These are phyloP conservation scores for Henricia sp. DNA, from an alignment of 53 echinoderm and acorn worm species.

Conservation along the genomic window DNA sequence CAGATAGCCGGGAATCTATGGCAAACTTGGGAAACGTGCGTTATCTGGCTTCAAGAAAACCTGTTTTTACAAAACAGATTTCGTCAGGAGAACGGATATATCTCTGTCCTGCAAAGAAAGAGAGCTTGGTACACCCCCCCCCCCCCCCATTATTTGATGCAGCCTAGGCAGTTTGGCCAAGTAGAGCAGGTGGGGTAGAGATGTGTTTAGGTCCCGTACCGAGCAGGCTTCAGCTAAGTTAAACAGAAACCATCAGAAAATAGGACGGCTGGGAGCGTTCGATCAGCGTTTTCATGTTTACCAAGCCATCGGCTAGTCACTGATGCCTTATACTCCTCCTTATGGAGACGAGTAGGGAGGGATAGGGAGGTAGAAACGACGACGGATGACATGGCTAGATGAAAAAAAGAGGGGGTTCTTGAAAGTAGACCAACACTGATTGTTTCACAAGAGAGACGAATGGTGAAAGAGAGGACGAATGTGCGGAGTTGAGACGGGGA, in stretches of 20 bases:
- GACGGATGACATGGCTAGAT: conserved; percentile 33
- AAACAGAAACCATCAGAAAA: conserved; percentile 50
- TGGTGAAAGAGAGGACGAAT: conserved; percentile 26
- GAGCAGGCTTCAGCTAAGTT: conserved; percentile 14
- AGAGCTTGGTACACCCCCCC: background rate
- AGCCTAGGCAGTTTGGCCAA: no score
- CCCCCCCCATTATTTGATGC: background rate
- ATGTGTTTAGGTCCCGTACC: conserved; percentile 2
- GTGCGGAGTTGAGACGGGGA: background rate
- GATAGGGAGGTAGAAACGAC: conserved; percentile 1
- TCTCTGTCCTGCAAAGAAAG: background rate
- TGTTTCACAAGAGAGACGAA: conserved; percentile 43
- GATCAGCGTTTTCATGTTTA: conserved; percentile 58
- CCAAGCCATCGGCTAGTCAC: conserved; percentile 61
- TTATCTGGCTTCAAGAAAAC: conserved; percentile 23
- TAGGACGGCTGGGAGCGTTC: conserved; percentile 42
- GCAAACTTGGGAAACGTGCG: background rate
- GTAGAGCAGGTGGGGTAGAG: conserved; percentile 27
- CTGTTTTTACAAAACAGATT: conserved; percentile 3
- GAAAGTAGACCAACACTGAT: conserved; percentile 16
- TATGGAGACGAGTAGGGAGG: conserved; percentile 5
- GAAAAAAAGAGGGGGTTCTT: background rate
- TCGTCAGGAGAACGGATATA: background rate
- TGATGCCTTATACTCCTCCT: conserved; percentile 58
- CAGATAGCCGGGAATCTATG: conserved; percentile 11